A percentile compares a stretch with the other conserved stretches of the same genome.
phyloP scores from a whole-genome alignment of 2,888 invertebrate genomes.

The Polydrusus tereticollis region DNA sequence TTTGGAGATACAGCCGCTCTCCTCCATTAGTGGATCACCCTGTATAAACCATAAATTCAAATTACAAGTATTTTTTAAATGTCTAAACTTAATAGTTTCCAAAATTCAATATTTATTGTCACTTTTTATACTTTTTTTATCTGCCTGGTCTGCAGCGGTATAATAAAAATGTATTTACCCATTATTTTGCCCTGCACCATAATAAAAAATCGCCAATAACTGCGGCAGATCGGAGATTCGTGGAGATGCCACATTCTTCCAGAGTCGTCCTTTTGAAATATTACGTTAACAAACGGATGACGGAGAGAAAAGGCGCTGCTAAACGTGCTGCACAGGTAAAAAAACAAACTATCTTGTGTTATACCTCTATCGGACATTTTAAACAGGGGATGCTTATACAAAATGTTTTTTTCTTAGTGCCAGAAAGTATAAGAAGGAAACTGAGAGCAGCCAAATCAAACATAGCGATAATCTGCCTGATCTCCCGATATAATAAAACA shows the following conservation, averaged over 20 bases:
- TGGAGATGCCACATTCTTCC: not conserved
- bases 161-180: not conserved
- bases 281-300: not conserved
- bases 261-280: not conserved
- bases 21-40: too few relatives aligned
- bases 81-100: too few relatives aligned
- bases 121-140: not conserved
- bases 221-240: not conserved
- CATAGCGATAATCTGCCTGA: not conserved
- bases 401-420: not conserved
- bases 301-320: not conserved
- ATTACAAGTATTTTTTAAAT: too few relatives aligned
- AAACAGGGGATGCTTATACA: not conserved
- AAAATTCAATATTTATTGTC: too few relatives aligned
- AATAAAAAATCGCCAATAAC: not conserved
- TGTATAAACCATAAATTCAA: too few relatives aligned
- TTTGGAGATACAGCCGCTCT: too few relatives aligned
- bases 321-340: not conserved
- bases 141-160: not conserved
- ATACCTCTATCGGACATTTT: not conserved
- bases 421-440: too few relatives aligned
- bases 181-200: not conserved
- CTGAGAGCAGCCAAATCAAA: not conserved
- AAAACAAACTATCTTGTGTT: not conserved
- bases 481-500: not conserved